phyloP scores from a whole-genome alignment of 1,140 invertebrate genomes.

The Meloidogyne chitwoodi region DNA sequence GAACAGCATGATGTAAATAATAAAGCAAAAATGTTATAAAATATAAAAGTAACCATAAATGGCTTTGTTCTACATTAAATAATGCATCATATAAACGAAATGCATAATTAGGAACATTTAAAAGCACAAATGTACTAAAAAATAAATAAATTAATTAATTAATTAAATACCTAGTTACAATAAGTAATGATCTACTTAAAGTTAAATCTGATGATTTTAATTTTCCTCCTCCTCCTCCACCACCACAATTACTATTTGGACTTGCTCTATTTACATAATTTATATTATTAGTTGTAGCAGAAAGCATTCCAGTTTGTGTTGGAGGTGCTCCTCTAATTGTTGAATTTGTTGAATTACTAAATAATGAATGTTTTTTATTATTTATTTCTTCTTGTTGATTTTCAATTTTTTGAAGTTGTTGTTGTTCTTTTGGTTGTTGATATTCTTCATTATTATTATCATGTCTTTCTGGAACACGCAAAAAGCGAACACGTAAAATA shows the following conservation, averaged over 20 bases:
- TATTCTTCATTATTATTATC: slow-evolving; percentile 39
- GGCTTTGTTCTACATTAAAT: slow-evolving; percentile 30
- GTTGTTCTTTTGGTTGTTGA: neutral
- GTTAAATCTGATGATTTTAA: slow-evolving; percentile 54
- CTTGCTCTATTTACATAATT: neutral
- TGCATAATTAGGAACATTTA: slow-evolving; percentile 56
- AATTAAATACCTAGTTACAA: slow-evolving; percentile 52
- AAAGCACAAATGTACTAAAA: slow-evolving; percentile 57
- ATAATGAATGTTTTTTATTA: neutral
- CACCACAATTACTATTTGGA: neutral
- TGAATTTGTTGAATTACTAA: neutral
- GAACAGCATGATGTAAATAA: slow-evolving; percentile 56
- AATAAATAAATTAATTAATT: neutral
- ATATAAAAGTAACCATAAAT: slow-evolving; percentile 46
- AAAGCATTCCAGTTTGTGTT: slow-evolving; percentile 7
- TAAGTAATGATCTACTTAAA: slow-evolving; percentile 53
- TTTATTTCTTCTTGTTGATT: slow-evolving; percentile 41
- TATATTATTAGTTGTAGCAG: neutral
- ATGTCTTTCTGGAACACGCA: slow-evolving; percentile 35
- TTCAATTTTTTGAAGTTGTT: neutral
- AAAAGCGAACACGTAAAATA: slow-evolving; percentile 54
- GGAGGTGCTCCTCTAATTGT: neutral
- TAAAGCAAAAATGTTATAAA: slow-evolving; percentile 58
- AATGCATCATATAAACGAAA: slow-evolving; percentile 49
- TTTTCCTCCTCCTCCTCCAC: slow-evolving; percentile 44